Evolutionary conservation across 1,140 invertebrate species (phyloP), one percentile per base, ranked within the genome.

Genomic region (Orchesella cincta): DNA sequence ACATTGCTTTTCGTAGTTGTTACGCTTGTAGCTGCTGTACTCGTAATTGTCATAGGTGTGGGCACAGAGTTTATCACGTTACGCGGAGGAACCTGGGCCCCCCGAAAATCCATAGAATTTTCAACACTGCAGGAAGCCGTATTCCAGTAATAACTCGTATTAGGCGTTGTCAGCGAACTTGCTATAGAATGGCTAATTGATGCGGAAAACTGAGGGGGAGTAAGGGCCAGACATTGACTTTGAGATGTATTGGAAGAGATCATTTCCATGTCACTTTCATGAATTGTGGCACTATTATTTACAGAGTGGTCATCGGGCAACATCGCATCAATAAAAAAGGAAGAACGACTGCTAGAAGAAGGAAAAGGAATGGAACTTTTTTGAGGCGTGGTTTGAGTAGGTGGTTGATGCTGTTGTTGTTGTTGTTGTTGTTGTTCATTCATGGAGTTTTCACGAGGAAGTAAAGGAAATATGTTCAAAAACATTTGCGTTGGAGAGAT

Each of bases 401-500:
- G 12, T 62, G 26, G 54, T 62, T 26, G 23, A 12, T 28, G 54
- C 3, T 62, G 54, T n/a, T 46, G 8, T 46, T 20, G 39, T 31
- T 8, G 62, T 33, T 29, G 31, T n/a, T 67, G 62, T 3, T 3
- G 62, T 29, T 26, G 62, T 67, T 57, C 62, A 14, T 8, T 3
- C 2, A 33, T 31, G 8, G 62, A 67, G 46, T 73, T 80, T 31
- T 81, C 81, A 18, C 78, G 31, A 0, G 81, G 81, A 0, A 81
- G 52, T 12, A 81, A 73, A 5, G 81, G 79, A 75, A 82, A 82
- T 75, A 82, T 82, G 5, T 76, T 80, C 1, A 82, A 54, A 62
- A 80, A 82, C 76, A 82, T 82, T 76, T 82, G 79, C 0, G 81
- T 82, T 0, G 81, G 81, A 14, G 81, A 81, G 1, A 81, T 80